Base-by-base conservation (phyloP, 2,797 vertebrate species). In the Coccyzus lansbergi region DNA sequence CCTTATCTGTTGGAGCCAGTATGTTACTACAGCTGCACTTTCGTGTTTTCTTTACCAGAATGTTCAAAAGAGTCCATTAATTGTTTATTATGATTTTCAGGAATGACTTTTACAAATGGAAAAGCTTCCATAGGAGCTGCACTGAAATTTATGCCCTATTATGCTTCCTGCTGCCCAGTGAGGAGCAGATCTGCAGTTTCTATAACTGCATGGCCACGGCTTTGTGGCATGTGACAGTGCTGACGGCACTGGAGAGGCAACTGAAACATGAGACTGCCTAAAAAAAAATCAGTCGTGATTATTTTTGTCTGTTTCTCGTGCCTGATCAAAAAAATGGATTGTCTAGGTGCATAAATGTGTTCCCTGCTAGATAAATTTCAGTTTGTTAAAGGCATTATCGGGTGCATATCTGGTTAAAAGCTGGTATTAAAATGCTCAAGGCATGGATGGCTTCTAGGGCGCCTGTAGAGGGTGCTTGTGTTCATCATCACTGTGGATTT, bases 121-220 rank as follows among this genome's bases (percentile, higher is more conserved):
- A 90, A 70, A 58, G 21, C 51, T 91, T 26, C 34, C 9, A 1
- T 9, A n/a, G 78, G 68, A 85, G 7, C 60, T 67, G 33, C 31
- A 34, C 12, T 60, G 64, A n/a, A 84, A 74, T 75, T 60, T 68
- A 33, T 68, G 71, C 62, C 29, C 2, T 18, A 15, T 82, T 58
- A 3, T 71, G 20, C 9, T 58, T 38, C 26, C 42, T 58, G 33
- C 67, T 86, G 68, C 49, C 44, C 0, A 2, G 31, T 31, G 52
- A 86, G 71, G 36, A 94, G 36, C 29, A 80, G 29, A 6, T 71
- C 28, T 48, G 34, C 55, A 52, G n/a, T 25, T 90, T 40, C 42
- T 0, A 0, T 62, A 36, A 36, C 25, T 33, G 34, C 2, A 0
- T 0, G 1, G 63, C 38, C 38, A 38, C 12, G 38, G 38, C 59